phyloP scores from a whole-genome alignment of 2,888 invertebrate species.

The Escarpia spicata region DNA sequence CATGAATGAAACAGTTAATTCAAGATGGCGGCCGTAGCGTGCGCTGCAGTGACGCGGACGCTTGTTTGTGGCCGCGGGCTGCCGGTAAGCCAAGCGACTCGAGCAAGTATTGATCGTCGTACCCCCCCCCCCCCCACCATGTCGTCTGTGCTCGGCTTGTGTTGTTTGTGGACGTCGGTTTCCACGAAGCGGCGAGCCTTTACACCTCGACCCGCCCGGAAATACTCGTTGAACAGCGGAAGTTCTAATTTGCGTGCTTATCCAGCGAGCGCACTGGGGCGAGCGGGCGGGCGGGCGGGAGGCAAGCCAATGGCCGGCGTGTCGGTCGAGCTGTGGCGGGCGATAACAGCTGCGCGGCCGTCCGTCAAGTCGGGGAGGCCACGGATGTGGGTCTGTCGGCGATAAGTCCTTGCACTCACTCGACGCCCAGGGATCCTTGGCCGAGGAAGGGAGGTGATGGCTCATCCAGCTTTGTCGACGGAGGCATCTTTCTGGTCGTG shows the following conservation, averaged over 20 bases:
- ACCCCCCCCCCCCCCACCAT: not conserved
- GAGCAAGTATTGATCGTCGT: not conserved
- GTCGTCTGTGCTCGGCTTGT: not conserved
- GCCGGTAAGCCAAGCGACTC: not conserved
- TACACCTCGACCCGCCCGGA: not conserved
- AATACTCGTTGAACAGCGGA: slow-evolving; percentile 4
- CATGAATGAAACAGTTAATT: slow-evolving; percentile 7
- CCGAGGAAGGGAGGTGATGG: not conserved
- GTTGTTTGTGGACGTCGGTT: not conserved
- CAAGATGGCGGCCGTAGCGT: not conserved
- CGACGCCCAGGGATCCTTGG: not conserved
- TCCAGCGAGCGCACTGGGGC: not conserved
- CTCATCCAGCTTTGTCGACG: not conserved
- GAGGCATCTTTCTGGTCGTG: not conserved
- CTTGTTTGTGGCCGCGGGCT: not conserved
- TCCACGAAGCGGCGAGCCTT: not conserved
- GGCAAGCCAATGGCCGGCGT: not conserved
- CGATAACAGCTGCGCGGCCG: too few species aligned
- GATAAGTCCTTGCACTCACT: not conserved
- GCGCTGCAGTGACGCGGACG: not conserved
- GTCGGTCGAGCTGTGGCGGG: not conserved
- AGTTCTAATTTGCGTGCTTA: slow-evolving; percentile 13
- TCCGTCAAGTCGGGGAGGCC: too few species aligned
- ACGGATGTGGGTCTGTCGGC: not conserved
- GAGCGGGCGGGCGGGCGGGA: not conserved